Base-by-base conservation (phyloP, 1,140 invertebrate genomes). In the Sycobia sp. region DNA sequence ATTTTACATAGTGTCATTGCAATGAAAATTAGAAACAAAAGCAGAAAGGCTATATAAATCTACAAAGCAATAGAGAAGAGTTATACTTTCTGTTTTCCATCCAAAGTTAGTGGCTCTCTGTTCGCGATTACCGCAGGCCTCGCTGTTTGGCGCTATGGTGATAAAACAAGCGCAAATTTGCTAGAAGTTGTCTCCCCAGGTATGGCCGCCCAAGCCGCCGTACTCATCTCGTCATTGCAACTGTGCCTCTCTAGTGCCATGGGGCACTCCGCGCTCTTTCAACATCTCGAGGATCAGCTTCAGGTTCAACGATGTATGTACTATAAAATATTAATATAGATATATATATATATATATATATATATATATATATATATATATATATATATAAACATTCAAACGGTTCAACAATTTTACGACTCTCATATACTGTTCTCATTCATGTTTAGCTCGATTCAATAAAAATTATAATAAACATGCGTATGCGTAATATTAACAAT, bases 161-260 rank as follows among this genome's bases (percentile, higher is more conserved):
- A 73, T 3, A 75, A 71, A 47, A 74, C 77, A 3, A 75, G 79
- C 20, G 78, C 82, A 0, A 87, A 85, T 73, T 71, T 86, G 43
- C 73, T 87, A 39, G 75, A 84, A 83, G 76, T 60, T 13, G 11
- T 92, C n/a, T 88, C 89, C 41, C 82, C 84, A 10, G 86, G 86
- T 27, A 73, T 85, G 14, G 70, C 83, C 0, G 76, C 90, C 22
- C 86, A 86, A 69, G 73, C 86, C 11, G 85, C 88, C 32, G 84
- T 90, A 8, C 73, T 90, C 23, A 74, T 91, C 18, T 86, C 91
- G 14, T 88, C 90, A 0, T 61, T 92, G 14, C 90, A 93, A 71
- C 79, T 93, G 1, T 90, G 89, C 69, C 80, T 92, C 22, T 91
- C 90, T 2, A 90, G 88, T 60, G 90, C 87, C 0, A 86, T 92